A percentile compares a stretch with the other conserved stretches of the same genome.
Evolutionary conservation across 2,113 vertebrate species (phyloP).

Genomic region (Callipepla squamata): DNA sequence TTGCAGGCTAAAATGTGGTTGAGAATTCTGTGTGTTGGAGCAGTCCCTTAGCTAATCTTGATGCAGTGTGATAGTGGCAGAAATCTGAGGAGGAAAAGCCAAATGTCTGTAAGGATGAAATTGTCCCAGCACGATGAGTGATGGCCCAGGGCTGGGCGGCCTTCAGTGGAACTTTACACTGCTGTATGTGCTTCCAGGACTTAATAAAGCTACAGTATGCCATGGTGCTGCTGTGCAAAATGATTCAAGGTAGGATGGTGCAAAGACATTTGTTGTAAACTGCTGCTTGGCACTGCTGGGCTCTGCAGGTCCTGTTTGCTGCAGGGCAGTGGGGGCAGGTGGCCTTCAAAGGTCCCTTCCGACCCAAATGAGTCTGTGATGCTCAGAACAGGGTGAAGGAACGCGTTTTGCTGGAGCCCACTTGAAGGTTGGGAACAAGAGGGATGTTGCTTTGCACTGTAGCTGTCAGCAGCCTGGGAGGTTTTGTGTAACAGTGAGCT

Average conservation of each 20-base stretch:
- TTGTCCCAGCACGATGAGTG: not conserved
- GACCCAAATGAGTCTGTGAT: too few relatives aligned
- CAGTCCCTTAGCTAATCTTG: not conserved
- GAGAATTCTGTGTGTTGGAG: not conserved
- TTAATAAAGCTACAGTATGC: not conserved
- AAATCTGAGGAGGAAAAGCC: not conserved
- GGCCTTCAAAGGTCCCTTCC: not conserved
- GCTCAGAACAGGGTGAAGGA: accelerated
- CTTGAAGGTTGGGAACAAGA: not conserved
- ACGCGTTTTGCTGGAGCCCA: accelerated
- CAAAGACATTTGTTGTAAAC: not conserved
- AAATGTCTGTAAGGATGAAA: not conserved
- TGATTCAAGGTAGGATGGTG: accelerated
- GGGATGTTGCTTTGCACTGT: accelerated
- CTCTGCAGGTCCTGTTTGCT: too few relatives aligned
- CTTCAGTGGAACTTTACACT: not conserved
- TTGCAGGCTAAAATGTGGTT: not conserved
- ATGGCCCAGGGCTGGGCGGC: too few relatives aligned
- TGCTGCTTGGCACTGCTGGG: not conserved
- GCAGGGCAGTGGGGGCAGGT: too few relatives aligned
- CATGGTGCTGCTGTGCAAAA: not conserved
- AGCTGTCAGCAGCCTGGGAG: not conserved
- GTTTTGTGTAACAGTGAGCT: not conserved
- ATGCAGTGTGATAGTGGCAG: not conserved
- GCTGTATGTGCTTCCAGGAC: not conserved